Evolutionary conservation across 2,113 vertebrate genomes (phyloP).

Genomic region (Morphnarchus princeps): DNA sequence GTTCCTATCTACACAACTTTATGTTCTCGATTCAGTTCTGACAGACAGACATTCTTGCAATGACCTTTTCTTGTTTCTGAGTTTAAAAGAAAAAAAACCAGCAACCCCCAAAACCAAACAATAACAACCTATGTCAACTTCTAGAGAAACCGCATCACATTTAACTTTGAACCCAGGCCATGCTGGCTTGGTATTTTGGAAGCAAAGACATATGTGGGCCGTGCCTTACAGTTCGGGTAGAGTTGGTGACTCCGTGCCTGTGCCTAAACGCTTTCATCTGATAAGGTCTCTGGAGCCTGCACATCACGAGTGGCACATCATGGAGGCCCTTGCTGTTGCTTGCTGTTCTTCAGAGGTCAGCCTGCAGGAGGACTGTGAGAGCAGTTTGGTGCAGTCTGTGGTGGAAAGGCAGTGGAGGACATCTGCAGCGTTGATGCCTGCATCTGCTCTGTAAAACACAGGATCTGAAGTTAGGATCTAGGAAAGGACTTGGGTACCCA

Average conservation of each 20-base stretch:
- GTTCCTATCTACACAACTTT: neutral
- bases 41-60: neutral
- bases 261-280: neutral
- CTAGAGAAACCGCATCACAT: neutral
- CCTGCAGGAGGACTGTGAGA: rapidly evolving
- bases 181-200: neutral
- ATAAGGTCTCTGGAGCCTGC: neutral
- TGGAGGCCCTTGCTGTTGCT: neutral
- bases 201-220: neutral
- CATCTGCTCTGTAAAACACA: neutral
- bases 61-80: neutral
- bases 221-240: neutral
- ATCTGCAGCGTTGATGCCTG: rapidly evolving
- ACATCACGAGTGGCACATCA: neutral
- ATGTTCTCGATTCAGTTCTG: neutral
- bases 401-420: neutral
- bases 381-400: neutral
- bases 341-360: neutral
- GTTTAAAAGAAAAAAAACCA: neutral
- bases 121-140: neutral
- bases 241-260: neutral
- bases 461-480: neutral
- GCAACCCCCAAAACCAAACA: neutral
- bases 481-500: neutral
- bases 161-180: neutral